These are phyloP conservation scores for Pararge aegeria DNA, from an alignment of 1,140 invertebrate species.

Conservation along the genomic window DNA sequence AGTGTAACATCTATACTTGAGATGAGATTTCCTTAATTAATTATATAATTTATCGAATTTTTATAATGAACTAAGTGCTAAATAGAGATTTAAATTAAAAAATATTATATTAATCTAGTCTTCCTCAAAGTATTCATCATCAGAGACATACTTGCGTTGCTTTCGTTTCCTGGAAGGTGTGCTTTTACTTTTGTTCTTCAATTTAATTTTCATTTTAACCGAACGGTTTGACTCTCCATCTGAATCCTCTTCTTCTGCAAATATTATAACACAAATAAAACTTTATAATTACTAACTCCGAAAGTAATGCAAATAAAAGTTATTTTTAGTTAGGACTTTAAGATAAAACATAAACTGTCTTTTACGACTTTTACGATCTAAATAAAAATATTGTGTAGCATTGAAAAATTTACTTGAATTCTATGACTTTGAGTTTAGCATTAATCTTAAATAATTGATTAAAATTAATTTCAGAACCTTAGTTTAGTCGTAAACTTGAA, in stretches of 20 bases:
- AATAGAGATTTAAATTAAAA: neutral
- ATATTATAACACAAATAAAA: constrained; percentile 10
- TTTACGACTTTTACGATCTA: too few species aligned
- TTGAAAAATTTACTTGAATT: too few species aligned
- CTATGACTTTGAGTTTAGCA: too few species aligned
- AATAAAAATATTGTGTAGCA: too few species aligned
- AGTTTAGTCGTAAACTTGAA: too few species aligned
- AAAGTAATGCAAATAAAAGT: neutral
- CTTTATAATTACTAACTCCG: neutral
- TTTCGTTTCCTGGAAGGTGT: constrained; percentile 70
- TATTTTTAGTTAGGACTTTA: too few species aligned
- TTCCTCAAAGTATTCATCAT: constrained; percentile 77
- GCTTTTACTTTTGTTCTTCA: constrained; percentile 69
- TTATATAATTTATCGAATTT: too few species aligned
- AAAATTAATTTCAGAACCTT: too few species aligned
- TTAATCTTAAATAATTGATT: too few species aligned
- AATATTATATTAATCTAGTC: constrained; percentile 49
- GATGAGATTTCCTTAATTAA: too few species aligned
- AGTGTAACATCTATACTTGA: too few species aligned
- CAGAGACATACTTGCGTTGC: constrained; percentile 71
- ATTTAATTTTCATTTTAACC: constrained; percentile 78
- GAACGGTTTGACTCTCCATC: constrained; percentile 75
- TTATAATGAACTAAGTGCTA: neutral
- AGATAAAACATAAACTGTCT: too few species aligned
- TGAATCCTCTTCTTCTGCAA: constrained; percentile 71